Base-by-base conservation (phyloP, 2,797 vertebrate genomes). In the Chaunax sp. region DNA sequence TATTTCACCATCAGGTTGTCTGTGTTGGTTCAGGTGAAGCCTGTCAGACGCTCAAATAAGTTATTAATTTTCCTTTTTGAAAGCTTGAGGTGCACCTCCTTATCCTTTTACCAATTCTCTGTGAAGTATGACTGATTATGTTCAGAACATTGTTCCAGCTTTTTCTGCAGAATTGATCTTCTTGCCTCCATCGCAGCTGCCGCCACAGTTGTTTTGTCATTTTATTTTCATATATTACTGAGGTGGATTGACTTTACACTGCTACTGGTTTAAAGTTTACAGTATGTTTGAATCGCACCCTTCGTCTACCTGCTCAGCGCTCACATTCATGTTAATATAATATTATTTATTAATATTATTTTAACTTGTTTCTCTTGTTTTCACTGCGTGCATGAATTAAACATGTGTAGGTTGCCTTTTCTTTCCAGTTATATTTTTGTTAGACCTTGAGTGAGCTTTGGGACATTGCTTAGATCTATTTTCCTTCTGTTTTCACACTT, bases 31-130 rank as follows among this genome's bases (percentile, higher is more conserved):
- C 69, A 82, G 69, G 65, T 77, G 60, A 81, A 63, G 66, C 43
- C 74, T 78, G 65, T 86, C 70, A 82, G 60, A 84, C 60, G 61
- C 72, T 79, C 61, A 81, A 81, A 78, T 75, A 67, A 77, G 72
- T 83, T 81, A 84, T 89, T 89, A 64, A 83, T 82, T 85, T 87
- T 82, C 49, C 51, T 72, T 79, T 80, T 78, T 69, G 51, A 78
- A 70, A 75, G 60, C 64, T 72, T 47, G 61, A 78, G 73, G 65
- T 75, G 67, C 46, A 80, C 82, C 81, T 82, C 66, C 80, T 89
- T 85, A 84, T 85, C 64, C 61, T 56, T 69, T 77, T 83, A 67
- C 25, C 83, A 63, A 55, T 79, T 75, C 72, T 69, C 70, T 59
- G 10, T 50, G 57, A 76, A 67, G 79, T 65, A 12, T 64, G 74